A percentile compares a stretch with the other conserved stretches of the same genome.
Conservation (phyloP, 2,113 vertebrate species). For the Aspiorhynchus laticeps region DNA sequence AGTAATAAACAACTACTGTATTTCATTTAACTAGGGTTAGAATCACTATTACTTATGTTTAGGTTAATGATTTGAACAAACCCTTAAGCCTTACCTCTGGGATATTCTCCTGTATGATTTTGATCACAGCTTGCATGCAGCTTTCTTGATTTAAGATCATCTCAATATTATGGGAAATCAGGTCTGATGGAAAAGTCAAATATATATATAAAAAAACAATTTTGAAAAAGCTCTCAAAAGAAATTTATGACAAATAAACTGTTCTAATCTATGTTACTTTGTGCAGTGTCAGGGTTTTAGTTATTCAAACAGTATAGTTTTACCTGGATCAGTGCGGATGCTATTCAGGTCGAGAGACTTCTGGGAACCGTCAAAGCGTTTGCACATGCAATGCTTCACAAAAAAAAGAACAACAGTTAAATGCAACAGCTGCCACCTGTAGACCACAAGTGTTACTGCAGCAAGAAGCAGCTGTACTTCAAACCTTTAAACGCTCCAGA, state of each 20-base stretch:
- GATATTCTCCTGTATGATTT: slow-evolving; percentile 89
- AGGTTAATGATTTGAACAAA: neutral
- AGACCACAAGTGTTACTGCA: neutral
- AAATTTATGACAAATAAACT: neutral
- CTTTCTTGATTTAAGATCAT: slow-evolving; percentile 80
- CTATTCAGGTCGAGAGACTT: slow-evolving; percentile 86
- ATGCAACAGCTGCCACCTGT: neutral
- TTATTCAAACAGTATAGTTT: neutral
- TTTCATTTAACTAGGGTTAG: neutral
- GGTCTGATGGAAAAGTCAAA: slow-evolving; percentile 64
- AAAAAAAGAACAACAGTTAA: slow-evolving; percentile 16
- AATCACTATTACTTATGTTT: neutral
- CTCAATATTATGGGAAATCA: slow-evolving; percentile 84
- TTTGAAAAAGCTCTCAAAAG: neutral
- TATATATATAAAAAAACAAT: neutral
- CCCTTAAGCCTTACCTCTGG: slow-evolving; percentile 78
- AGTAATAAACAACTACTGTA: no score
- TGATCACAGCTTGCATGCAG: slow-evolving; percentile 81
- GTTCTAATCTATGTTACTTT: neutral
- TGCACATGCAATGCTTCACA: slow-evolving; percentile 85
- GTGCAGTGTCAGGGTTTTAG: neutral
- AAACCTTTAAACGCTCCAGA: slow-evolving; percentile 75
- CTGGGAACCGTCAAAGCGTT: slow-evolving; percentile 85
- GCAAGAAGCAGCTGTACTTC: neutral
- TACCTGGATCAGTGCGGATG: slow-evolving; percentile 86